Evolutionary conservation across 2,113 vertebrate genomes (phyloP).

Genomic region (Ia io): DNA sequence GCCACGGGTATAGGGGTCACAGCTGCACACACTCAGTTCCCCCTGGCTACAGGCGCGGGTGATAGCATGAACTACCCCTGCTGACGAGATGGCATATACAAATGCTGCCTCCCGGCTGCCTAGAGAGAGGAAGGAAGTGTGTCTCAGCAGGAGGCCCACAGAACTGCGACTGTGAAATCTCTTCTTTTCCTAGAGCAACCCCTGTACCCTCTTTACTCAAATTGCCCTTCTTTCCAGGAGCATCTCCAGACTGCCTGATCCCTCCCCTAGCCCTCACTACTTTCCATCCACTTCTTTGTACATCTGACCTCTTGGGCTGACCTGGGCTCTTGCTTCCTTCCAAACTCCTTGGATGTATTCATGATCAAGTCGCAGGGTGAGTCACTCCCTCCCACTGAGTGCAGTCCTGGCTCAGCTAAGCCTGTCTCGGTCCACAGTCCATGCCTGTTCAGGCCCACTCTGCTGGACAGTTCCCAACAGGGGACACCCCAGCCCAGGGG

Average conservation of each 20-base stretch:
- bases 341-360: not conserved
- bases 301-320: not conserved
- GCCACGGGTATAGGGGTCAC: slow-evolving; percentile 94
- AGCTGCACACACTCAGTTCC: slow-evolving; percentile 93
- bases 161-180: not conserved
- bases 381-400: not conserved
- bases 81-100: slow-evolving; percentile 97
- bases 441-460: slow-evolving; percentile 48
- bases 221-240: not conserved
- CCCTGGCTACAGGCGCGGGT: slow-evolving; percentile 97
- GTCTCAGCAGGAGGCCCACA: not conserved
- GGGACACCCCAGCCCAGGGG: slow-evolving; percentile 15
- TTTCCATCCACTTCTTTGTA: not conserved
- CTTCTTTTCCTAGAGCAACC: not conserved
- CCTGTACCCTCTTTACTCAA: not conserved
- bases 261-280: not conserved
- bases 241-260: not conserved
- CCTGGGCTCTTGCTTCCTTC: slow-evolving; percentile 24
- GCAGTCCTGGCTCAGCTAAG: not conserved
- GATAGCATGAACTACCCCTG: slow-evolving; percentile 96
- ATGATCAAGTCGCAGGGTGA: slow-evolving; percentile 19
- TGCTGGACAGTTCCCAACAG: slow-evolving; percentile 65
- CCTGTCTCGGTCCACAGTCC: not conserved
- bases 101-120: slow-evolving; percentile 98
- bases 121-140: not conserved